A percentile compares a stretch with the other conserved stretches of the same genome.
Conservation (phyloP, 2,797 vertebrate genomes). For the Phoeniculus purpureus region DNA sequence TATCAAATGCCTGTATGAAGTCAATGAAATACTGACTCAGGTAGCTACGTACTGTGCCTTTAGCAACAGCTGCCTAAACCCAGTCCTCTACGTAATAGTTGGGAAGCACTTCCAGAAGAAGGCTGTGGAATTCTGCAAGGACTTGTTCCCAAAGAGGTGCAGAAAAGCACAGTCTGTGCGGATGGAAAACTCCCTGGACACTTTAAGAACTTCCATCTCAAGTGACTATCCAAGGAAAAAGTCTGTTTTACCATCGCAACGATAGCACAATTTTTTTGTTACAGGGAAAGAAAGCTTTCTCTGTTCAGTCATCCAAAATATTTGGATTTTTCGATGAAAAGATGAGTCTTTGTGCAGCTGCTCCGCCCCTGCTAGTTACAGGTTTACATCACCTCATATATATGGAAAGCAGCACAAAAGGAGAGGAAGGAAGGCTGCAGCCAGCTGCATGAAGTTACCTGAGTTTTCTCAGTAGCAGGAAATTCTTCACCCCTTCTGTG, state of each 20-base stretch:
- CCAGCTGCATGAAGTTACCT: neutral
- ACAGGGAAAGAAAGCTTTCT: neutral
- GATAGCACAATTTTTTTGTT: neutral
- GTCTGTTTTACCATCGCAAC: neutral
- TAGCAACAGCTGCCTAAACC: constrained; percentile 90
- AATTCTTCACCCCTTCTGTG: neutral
- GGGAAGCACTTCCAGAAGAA: constrained; percentile 89
- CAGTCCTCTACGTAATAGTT: constrained; percentile 89
- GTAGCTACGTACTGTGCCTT: constrained; percentile 80
- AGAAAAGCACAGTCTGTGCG: constrained; percentile 32
- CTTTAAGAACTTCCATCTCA: constrained; percentile 73
- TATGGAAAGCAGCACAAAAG: neutral
- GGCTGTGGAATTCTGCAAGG: constrained; percentile 74
- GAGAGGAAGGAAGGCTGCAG: neutral
- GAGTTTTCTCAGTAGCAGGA: neutral
- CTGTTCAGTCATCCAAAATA: neutral
- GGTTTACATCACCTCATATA: neutral
- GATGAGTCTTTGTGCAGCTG: neutral
- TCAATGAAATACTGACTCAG: constrained; percentile 80
- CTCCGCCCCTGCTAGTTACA: neutral
- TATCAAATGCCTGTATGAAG: constrained; percentile 63
- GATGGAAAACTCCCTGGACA: constrained; percentile 69
- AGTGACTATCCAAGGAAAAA: constrained; percentile 58
- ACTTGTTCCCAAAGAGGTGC: neutral
- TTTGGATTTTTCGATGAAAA: neutral